These are phyloP conservation scores for Teleogryllus occipitalis DNA, from an alignment of 1,140 invertebrate genomes.

Conservation along the genomic window DNA sequence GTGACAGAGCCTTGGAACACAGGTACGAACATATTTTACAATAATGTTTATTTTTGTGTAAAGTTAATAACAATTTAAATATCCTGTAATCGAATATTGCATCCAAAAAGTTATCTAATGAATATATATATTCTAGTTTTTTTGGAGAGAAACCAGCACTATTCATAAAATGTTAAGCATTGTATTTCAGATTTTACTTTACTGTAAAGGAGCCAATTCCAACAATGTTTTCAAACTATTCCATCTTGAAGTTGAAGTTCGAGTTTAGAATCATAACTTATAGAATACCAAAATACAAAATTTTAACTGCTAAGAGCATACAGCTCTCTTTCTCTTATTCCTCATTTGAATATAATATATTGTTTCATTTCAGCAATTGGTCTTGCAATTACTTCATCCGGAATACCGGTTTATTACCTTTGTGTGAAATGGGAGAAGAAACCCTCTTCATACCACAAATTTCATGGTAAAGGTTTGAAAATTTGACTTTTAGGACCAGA, in stretches of 20 bases:
- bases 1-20: constrained; percentile 34
- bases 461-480: constrained; percentile 22
- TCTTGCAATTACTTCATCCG: constrained; percentile 38
- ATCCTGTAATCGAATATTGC: background rate
- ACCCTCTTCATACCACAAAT: constrained; percentile 16
- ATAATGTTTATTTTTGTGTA: background rate
- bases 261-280: too few species aligned
- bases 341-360: background rate
- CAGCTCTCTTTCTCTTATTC: background rate
- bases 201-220: too few species aligned
- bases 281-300: too few species aligned
- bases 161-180: too few species aligned
- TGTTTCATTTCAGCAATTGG: constrained; percentile 32
- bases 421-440: constrained; percentile 32
- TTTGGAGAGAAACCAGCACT: background rate
- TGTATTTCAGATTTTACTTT: too few species aligned
- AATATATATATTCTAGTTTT: background rate
- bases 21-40: constrained; percentile 9
- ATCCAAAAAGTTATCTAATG: background rate
- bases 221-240: too few species aligned
- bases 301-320: too few species aligned
- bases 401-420: constrained; percentile 45
- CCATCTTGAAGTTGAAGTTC: too few species aligned
- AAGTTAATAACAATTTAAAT: background rate
- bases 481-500: background rate